phyloP scores from a whole-genome alignment of 2,113 vertebrate genomes.

The Thunnus thynnus region DNA sequence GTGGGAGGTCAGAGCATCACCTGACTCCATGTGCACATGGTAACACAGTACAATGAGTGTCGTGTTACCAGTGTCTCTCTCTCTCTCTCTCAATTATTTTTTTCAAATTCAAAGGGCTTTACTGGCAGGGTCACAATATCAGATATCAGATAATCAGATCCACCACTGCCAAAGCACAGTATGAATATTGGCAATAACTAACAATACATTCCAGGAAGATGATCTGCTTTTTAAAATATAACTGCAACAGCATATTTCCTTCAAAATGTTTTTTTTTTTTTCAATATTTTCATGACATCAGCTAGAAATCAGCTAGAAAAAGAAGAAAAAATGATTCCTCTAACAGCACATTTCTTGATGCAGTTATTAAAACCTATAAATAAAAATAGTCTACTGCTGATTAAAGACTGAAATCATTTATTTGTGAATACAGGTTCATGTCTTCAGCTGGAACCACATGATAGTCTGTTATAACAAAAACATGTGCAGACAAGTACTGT shows the following conservation, averaged over 20 bases:
- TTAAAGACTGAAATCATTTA: no score
- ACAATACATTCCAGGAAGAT: no score
- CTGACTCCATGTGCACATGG: conserved; percentile 29
- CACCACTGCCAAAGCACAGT: no score
- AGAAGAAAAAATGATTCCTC: background rate
- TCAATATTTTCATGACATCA: no score
- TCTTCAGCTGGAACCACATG: background rate
- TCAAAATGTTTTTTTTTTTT: no score
- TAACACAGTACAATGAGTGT: conserved; percentile 8
- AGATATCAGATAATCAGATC: conserved; percentile 6
- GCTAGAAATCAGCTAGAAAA: background rate
- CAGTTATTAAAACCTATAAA: no score
- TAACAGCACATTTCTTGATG: background rate
- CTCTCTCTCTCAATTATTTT: background rate
- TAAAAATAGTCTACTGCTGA: no score
- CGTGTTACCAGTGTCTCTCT: conserved; percentile 16
- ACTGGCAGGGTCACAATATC: background rate
- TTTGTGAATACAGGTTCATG: no score
- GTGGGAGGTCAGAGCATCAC: conserved; percentile 6
- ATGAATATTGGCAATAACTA: no score
- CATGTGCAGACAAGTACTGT: background rate
- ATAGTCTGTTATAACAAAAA: background rate
- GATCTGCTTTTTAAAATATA: no score
- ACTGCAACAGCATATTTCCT: no score
- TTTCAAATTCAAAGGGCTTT: no score